These are phyloP conservation scores for Plumapathes pennacea DNA, from an alignment of 92 coral and sea anemone genomes.

Conservation along the genomic window DNA sequence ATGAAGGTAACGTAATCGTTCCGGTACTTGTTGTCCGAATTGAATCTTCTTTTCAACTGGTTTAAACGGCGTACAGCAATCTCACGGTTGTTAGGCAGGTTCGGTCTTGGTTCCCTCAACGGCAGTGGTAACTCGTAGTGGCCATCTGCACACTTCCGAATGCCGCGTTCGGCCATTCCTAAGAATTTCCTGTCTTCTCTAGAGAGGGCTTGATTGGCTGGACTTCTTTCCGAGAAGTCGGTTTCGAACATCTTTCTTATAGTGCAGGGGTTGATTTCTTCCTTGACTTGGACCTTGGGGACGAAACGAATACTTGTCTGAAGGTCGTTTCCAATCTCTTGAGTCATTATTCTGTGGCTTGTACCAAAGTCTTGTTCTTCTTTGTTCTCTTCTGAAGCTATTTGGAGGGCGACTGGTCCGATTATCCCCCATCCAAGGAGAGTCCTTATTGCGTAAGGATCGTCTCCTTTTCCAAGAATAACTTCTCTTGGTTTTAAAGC, in stretches of 20 bases:
- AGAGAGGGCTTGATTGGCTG: slow-evolving; percentile 17
- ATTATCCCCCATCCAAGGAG: slow-evolving; percentile 50
- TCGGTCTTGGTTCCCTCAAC: slow-evolving; percentile 2
- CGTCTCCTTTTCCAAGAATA: slow-evolving; percentile 35
- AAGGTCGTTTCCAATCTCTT: slow-evolving; percentile 1
- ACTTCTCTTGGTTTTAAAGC: slow-evolving; percentile 50
- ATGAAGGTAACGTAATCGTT: slow-evolving; percentile 52
- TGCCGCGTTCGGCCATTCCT: slow-evolving; percentile 21
- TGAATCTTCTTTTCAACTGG: slow-evolving; percentile 38
- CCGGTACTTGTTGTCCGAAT: slow-evolving; percentile 13
- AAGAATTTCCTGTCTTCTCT: slow-evolving; percentile 42
- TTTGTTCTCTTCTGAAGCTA: neutral
- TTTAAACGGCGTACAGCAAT: slow-evolving; percentile 29
- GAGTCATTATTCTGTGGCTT: slow-evolving; percentile 7
- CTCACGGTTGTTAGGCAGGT: slow-evolving; percentile 36
- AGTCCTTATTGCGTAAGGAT: slow-evolving; percentile 52
- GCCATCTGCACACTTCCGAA: slow-evolving; percentile 38
- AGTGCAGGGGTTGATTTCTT: slow-evolving; percentile 30
- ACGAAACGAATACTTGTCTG: slow-evolving; percentile 3
- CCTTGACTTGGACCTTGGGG: slow-evolving; percentile 9
- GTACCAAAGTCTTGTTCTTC: neutral
- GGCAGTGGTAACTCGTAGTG: slow-evolving; percentile 57
- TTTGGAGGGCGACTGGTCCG: slow-evolving; percentile 54
- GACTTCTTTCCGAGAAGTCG: slow-evolving; percentile 42
- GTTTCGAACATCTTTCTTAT: slow-evolving; percentile 41